Conservation (phyloP, 37 sponge, comb jelly and placozoan genomes). For the Halichondria panicea region DNA sequence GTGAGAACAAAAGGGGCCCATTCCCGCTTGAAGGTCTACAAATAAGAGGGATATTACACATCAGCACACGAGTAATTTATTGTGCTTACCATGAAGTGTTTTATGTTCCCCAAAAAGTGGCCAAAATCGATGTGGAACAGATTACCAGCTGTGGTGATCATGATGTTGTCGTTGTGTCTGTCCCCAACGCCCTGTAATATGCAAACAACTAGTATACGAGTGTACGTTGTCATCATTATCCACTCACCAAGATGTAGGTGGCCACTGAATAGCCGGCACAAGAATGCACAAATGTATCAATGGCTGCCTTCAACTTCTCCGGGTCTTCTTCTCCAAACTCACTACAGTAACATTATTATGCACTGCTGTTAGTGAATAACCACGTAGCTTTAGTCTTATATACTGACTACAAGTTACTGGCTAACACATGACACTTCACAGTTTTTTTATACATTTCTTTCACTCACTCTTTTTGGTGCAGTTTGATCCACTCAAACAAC, state of each 20-base stretch:
- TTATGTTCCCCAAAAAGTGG: conserved; percentile 87
- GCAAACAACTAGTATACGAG: background rate
- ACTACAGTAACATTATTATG: conserved; percentile 14
- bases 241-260: conserved; percentile 75
- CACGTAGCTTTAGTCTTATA: too few relatives aligned
- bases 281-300: conserved; percentile 58
- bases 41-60: background rate
- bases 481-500: conserved; percentile 52
- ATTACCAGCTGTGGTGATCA: conserved; percentile 82
- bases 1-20: conserved; percentile 87
- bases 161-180: conserved; percentile 87
- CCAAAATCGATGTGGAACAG: conserved; percentile 94
- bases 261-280: conserved; percentile 92
- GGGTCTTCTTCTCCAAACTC: conserved; percentile 44
- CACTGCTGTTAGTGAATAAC: background rate
- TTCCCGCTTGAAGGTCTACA: conserved; percentile 72
- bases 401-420: background rate
- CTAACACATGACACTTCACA: background rate
- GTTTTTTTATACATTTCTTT: background rate
- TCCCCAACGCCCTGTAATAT: conserved; percentile 73
- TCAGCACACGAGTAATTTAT: background rate
- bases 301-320: conserved; percentile 58
- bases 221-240: background rate
- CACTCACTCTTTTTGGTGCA: conserved; percentile 52
- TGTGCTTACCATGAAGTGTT: conserved; percentile 69